These are phyloP conservation scores for Elysia chlorotica DNA, from an alignment of 1,140 invertebrate species.

Conservation along the genomic window DNA sequence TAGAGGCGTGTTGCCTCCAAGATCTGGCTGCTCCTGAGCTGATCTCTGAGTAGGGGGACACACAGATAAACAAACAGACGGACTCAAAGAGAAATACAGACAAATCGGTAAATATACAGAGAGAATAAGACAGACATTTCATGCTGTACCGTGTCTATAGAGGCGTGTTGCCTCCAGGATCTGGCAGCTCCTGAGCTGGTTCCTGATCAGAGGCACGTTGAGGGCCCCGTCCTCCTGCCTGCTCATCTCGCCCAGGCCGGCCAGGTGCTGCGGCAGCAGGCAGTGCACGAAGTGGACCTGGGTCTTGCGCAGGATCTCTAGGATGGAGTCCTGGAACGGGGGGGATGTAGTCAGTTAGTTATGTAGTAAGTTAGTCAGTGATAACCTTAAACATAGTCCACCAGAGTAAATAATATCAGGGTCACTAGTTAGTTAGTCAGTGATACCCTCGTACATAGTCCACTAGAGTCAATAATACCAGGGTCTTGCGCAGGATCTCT, in stretches of 20 bases:
- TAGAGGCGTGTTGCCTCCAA: slow-evolving; percentile 86
- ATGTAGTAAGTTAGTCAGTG: no score
- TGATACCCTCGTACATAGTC: no score
- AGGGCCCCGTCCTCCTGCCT: slow-evolving; percentile 69
- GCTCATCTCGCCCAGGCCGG: slow-evolving; percentile 66
- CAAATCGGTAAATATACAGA: no score
- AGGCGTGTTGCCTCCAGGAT: slow-evolving; percentile 86
- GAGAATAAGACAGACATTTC: no score
- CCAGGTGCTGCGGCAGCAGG: slow-evolving; percentile 80
- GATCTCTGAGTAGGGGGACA: slow-evolving; percentile 83
- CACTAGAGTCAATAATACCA: no score
- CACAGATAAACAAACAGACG: no score
- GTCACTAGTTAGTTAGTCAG: no score
- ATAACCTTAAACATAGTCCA: no score
- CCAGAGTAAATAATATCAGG: no score
- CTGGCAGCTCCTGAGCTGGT: slow-evolving; percentile 87
- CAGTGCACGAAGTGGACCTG: slow-evolving; percentile 86
- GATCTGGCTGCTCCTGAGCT: slow-evolving; percentile 89
- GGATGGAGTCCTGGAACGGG: slow-evolving; percentile 76
- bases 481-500: slow-evolving; percentile 82
- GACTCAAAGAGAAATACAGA: slow-evolving; percentile 22
- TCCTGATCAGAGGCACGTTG: slow-evolving; percentile 85
- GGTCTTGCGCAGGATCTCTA: slow-evolving; percentile 84
- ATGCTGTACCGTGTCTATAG: slow-evolving; percentile 87
- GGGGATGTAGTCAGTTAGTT: no score